Percentiles rank a stretch among this genome's conserved stretches.
Conservation (phyloP, 2,113 vertebrate species). For the Tragelaphus buxtoni region DNA sequence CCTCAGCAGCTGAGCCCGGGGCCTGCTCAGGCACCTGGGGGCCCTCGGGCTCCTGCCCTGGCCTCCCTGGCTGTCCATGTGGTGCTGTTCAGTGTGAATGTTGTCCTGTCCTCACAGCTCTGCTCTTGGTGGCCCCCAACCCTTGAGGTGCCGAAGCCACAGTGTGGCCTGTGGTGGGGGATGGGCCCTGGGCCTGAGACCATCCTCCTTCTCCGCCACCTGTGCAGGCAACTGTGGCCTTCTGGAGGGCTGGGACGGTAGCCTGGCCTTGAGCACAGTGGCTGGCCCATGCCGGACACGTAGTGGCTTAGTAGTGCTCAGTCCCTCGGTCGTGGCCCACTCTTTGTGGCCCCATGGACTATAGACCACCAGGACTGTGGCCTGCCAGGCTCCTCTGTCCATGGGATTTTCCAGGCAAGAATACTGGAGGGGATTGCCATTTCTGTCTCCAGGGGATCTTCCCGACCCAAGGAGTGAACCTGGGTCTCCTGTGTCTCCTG, state of each 20-base stretch:
- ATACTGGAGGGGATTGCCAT: neutral
- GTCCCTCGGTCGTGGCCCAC: rapidly evolving
- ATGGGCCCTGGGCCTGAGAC: neutral
- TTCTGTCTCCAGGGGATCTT: neutral
- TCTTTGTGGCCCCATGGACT: neutral
- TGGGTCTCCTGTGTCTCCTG: neutral
- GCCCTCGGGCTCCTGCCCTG: neutral
- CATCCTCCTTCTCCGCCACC: rapidly evolving
- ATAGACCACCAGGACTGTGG: neutral
- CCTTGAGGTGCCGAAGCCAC: neutral
- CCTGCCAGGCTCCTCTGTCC: neutral
- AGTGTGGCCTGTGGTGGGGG: too few species aligned
- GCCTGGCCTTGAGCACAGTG: too few species aligned
- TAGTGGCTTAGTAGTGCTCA: neutral
- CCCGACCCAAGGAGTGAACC: neutral
- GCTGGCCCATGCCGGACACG: neutral
- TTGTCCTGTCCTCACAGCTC: neutral
- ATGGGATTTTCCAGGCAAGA: neutral
- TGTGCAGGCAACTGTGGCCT: too few species aligned
- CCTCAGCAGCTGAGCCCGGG: neutral
- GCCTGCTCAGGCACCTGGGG: neutral
- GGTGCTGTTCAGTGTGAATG: neutral
- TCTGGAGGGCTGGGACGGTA: too few species aligned
- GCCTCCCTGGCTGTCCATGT: neutral
- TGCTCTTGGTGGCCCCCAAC: neutral